Base-by-base conservation (phyloP, 2,888 invertebrate species). In the Ormyrus thymus region DNA sequence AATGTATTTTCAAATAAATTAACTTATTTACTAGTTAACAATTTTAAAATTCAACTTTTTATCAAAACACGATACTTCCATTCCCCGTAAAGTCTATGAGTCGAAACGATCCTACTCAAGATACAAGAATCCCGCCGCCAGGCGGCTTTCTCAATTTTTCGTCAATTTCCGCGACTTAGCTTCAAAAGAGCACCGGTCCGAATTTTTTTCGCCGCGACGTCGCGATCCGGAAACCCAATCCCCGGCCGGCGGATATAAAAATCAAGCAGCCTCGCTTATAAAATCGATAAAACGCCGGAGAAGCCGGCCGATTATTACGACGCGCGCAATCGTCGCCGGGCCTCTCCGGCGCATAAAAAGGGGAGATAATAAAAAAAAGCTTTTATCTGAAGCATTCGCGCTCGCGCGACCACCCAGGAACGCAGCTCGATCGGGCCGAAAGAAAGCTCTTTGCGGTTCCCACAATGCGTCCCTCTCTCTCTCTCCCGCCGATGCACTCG, bases 361-460 rank as follows among this genome's bases (percentile, higher is more conserved):
- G 8, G 45, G 29, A 29, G 46, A 65, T 10, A 55, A 55, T 13
- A n/a, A 70, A 71, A 61, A 71, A 71, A 61, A n/a, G 71, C 61
- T 61, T 61, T 61, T 29, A 56, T 64, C 43, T 6, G 5, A 48
- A 45, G 62, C 59, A 62, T 46, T 10, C 29, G 6, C 9, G 51
- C 8, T 9, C 11, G 9, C 29, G 4, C 53, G 72, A 72, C 64
- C 62, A 72, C 55, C 72, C 64, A 74, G 13, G 58, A 29, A 74
- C 13, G 29, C 29, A 29, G 29, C 29, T 29, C 29, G 29, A 29
- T 29, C 29, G 56, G 11, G 45, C n/a, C 50, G 65, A 55, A 55
- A 65, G 59, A 74, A 66, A 74, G 64, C 65, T 58, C 43, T 11
- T 10, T 11, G 13, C 51, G 46, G 51, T 74, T 74, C 74, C 58